phyloP scores from a whole-genome alignment of 2,888 invertebrate species.

The Zele albiditarsus region DNA sequence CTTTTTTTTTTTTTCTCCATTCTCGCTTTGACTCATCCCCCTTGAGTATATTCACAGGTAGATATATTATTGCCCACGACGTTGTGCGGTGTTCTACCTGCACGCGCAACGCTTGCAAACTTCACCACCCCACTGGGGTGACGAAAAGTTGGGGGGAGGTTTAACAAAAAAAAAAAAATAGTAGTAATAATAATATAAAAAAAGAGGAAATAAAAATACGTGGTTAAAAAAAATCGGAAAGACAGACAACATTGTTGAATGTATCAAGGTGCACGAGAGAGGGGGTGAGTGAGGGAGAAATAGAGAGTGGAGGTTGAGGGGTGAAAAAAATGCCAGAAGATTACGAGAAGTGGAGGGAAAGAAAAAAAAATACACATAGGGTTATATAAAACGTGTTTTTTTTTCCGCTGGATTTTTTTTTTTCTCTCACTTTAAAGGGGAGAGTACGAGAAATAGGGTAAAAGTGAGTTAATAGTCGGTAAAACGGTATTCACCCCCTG shows the following conservation, averaged over 20 bases:
- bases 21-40: conserved; percentile 39
- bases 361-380: conserved; percentile 47
- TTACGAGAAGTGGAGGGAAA: conserved; percentile 48
- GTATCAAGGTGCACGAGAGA: conserved; percentile 23
- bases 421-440: not conserved
- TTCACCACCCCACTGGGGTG: conserved; percentile 44
- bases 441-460: conserved; percentile 63
- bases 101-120: conserved; percentile 51
- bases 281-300: conserved; percentile 32
- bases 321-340: conserved; percentile 41
- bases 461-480: conserved; percentile 73
- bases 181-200: conserved; percentile 34
- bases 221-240: not conserved
- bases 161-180: conserved; percentile 46
- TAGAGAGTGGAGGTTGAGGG: conserved; percentile 35
- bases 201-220: conserved; percentile 36
- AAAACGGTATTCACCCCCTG: conserved; percentile 72
- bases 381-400: conserved; percentile 58
- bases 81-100: conserved; percentile 53
- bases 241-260: conserved; percentile 4
- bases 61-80: conserved; percentile 37
- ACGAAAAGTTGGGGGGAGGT: conserved; percentile 27
- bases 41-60: conserved; percentile 45
- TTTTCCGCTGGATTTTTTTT: conserved; percentile 48
- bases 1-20: conserved; percentile 40